Conservation (phyloP, 2,888 invertebrate species). For the Seladonia tumulorum region DNA sequence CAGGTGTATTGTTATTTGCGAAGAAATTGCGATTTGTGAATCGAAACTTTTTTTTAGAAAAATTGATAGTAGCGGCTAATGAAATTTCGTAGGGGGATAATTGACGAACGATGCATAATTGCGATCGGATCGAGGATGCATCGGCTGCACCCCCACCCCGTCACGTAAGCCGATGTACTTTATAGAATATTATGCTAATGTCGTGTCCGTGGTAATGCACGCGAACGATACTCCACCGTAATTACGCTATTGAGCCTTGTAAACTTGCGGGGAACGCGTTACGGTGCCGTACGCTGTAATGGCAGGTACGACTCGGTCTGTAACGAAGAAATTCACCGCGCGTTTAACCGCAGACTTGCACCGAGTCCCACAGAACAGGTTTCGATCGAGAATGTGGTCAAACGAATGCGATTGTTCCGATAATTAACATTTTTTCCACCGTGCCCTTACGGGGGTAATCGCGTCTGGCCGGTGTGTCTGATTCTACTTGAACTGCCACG, state of each 20-base stretch:
- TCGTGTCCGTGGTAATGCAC: constrained; percentile 37
- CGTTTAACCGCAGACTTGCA: constrained; percentile 21
- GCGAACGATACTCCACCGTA: constrained; percentile 35
- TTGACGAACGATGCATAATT: constrained; percentile 13
- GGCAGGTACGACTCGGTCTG: constrained; percentile 19
- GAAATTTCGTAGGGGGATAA: not conserved
- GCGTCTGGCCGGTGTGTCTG: not conserved
- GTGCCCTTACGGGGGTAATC: not conserved
- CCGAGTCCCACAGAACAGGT: constrained; percentile 22
- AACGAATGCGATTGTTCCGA: constrained; percentile 28
- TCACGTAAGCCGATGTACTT: constrained; percentile 1
- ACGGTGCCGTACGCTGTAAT: constrained; percentile 46
- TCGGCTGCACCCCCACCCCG: not conserved
- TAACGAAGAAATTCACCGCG: constrained; percentile 32
- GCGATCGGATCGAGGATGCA: constrained; percentile 20
- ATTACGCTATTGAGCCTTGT: constrained; percentile 47
- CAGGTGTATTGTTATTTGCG: no score
- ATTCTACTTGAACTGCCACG: not conserved
- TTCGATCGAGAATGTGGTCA: constrained; percentile 22
- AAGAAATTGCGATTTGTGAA: no score
- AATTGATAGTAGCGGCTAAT: no score
- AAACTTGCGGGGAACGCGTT: constrained; percentile 27
- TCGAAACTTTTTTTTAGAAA: no score
- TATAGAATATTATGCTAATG: constrained; percentile 55
- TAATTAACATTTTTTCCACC: constrained; percentile 8